These are phyloP conservation scores for Hydriomena furcata DNA, from an alignment of 2,888 invertebrate genomes.

Conservation along the genomic window DNA sequence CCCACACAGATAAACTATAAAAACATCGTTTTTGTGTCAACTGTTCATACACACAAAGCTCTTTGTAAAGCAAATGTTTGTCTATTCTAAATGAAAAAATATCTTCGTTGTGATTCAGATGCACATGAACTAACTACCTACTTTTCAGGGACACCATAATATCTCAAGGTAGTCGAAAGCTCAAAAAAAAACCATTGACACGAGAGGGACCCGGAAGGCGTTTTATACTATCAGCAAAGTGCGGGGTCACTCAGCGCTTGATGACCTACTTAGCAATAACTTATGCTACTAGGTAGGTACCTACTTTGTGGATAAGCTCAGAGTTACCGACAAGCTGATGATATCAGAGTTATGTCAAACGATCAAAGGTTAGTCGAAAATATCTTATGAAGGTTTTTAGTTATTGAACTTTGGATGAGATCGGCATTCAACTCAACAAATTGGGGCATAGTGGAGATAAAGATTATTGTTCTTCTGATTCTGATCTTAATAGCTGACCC, in stretches of 20 bases:
- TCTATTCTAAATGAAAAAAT: no score
- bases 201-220: not conserved
- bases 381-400: conserved; percentile 3
- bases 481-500: no score
- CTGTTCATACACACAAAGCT: conserved; percentile 11
- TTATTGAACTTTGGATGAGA: not conserved
- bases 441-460: no score
- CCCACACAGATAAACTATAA: conserved; percentile 52
- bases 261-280: conserved; percentile 9
- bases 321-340: conserved; percentile 11
- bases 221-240: no score
- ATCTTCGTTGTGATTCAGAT: not conserved
- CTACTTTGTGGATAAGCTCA: conserved; percentile 3
- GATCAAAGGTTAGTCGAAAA: conserved; percentile 4
- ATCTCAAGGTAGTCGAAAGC: no score
- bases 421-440: no score
- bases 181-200: no score
- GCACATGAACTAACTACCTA: no score
- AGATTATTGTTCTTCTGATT: no score
- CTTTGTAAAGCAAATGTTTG: no score
- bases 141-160: no score
- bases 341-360: conserved; percentile 5
- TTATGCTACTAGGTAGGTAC: conserved; percentile 5
- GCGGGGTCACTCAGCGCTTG: no score
- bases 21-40: conserved; percentile 51